phyloP scores from a whole-genome alignment of 2,888 invertebrate species.

The Chrysomela aeneicollis region DNA sequence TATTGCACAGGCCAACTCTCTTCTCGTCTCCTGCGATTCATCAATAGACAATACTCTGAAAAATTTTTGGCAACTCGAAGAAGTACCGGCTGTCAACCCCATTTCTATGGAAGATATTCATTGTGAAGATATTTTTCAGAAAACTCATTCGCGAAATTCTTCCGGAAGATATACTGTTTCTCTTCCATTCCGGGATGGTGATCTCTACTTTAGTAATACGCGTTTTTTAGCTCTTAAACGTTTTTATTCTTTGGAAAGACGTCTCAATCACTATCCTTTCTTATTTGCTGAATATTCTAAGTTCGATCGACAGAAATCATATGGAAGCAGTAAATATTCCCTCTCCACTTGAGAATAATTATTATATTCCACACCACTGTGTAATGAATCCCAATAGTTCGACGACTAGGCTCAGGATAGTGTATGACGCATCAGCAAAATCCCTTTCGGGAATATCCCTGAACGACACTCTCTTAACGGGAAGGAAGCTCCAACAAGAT shows the following conservation, averaged over 20 bases:
- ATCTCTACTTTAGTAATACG: neutral
- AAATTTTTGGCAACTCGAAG: neutral
- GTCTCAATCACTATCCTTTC: neutral
- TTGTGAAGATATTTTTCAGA: neutral
- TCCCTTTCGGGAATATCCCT: neutral
- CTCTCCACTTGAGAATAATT: neutral
- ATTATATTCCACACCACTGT: slow-evolving; percentile 2
- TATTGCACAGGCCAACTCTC: neutral
- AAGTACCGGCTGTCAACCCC: neutral
- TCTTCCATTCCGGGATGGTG: neutral
- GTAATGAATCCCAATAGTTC: neutral
- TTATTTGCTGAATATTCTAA: neutral
- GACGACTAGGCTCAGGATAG: neutral
- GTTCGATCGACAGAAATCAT: neutral
- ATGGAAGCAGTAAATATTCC: neutral
- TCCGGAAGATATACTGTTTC: neutral
- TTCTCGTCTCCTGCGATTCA: neutral
- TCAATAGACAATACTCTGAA: neutral
- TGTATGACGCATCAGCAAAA: neutral
- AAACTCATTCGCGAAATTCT: neutral
- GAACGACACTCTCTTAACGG: neutral
- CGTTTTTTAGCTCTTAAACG: neutral
- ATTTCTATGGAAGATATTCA: neutral
- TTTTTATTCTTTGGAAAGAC: neutral
- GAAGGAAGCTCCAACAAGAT: neutral